A percentile compares a stretch with the other conserved stretches of the same genome.
phyloP scores from a whole-genome alignment of 2,888 invertebrate species.

The Odontomyia ornata region DNA sequence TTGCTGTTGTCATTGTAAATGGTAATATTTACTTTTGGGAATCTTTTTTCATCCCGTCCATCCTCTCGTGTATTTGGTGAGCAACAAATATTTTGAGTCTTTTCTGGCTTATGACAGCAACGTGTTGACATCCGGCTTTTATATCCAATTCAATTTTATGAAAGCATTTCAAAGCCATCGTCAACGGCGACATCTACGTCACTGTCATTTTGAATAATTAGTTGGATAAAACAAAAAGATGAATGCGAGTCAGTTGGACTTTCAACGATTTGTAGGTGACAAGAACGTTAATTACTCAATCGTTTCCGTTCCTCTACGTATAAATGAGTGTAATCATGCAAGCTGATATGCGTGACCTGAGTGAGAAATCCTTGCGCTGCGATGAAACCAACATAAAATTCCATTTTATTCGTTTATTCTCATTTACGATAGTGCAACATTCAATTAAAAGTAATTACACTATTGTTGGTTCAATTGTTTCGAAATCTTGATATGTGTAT shows the following conservation, averaged over 20 bases:
- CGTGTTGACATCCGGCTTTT: slow-evolving; percentile 42
- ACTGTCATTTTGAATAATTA: slow-evolving; percentile 37
- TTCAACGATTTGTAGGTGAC: slow-evolving; percentile 26
- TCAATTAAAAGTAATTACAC: background rate
- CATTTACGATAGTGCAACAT: background rate
- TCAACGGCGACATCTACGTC: background rate
- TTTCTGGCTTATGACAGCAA: slow-evolving; percentile 30
- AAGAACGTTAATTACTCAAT: slow-evolving; percentile 22
- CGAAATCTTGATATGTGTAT: background rate
- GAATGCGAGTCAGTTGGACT: background rate
- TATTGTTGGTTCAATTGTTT: background rate
- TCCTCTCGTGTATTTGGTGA: background rate
- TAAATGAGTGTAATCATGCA: background rate
- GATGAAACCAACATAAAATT: background rate
- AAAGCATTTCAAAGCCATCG: slow-evolving; percentile 24
- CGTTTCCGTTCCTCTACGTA: slow-evolving; percentile 5
- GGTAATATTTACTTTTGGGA: slow-evolving; percentile 3
- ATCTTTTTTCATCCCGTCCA: background rate
- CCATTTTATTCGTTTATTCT: background rate
- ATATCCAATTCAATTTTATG: slow-evolving; percentile 20
- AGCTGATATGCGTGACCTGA: background rate
- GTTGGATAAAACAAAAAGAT: background rate
- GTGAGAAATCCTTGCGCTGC: background rate
- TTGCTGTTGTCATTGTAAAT: slow-evolving; percentile 1
- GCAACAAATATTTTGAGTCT: background rate